Conservation (phyloP, 2,888 invertebrate species). For the Rhynchonema sp. region DNA sequence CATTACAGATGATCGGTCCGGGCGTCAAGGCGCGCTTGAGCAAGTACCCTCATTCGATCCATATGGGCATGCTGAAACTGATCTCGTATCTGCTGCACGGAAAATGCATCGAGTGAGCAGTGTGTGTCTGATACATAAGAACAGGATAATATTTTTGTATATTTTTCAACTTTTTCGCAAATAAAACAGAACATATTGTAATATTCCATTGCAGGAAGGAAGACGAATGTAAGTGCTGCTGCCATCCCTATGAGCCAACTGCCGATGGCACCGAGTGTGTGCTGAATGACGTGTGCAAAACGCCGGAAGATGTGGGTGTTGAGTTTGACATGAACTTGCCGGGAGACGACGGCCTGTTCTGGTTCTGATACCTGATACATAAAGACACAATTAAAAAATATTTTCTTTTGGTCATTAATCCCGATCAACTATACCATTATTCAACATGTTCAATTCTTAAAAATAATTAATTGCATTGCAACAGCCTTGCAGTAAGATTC, state of each 20-base stretch:
- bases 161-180: not conserved
- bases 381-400: no score
- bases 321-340: not conserved
- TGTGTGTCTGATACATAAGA: no score
- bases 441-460: no score
- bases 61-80: not conserved
- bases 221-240: constrained; percentile 6
- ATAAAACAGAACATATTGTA: no score
- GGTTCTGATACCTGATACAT: no score
- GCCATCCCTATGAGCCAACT: constrained; percentile 6
- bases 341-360: constrained; percentile 10
- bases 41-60: not conserved
- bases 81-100: not conserved
- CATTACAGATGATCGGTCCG: not conserved
- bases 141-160: no score
- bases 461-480: no score
- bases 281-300: constrained; percentile 24
- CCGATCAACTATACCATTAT: no score
- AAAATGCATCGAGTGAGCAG: constrained; percentile 5
- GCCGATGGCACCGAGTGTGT: constrained; percentile 3
- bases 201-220: not conserved
- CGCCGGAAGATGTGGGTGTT: constrained; percentile 9
- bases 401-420: no score
- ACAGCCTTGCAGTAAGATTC: no score
- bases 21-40: not conserved